A percentile compares a stretch with the other conserved stretches of the same genome.
Conservation (phyloP, 2,888 invertebrate genomes). For the Dryobotodes eremita region DNA sequence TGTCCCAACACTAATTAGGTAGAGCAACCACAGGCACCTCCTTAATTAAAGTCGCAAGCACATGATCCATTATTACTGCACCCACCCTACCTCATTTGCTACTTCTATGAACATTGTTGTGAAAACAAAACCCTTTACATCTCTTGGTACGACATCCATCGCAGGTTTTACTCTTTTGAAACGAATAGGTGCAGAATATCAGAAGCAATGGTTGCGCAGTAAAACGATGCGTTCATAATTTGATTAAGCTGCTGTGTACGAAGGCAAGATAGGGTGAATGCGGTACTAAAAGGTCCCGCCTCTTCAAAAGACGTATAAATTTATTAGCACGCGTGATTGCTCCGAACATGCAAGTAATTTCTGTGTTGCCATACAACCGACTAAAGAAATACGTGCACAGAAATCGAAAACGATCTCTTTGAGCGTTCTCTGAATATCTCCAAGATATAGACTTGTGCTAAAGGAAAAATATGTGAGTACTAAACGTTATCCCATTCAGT, state of each 20-base stretch:
- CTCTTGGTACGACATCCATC: slow-evolving; percentile 28
- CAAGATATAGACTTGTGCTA: slow-evolving; percentile 51
- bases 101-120: slow-evolving; percentile 24
- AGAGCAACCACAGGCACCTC: slow-evolving; percentile 50
- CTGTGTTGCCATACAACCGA: slow-evolving; percentile 55
- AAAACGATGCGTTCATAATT: slow-evolving; percentile 12
- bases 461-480: slow-evolving; percentile 53
- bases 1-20: slow-evolving; percentile 63
- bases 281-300: slow-evolving; percentile 57
- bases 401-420: slow-evolving; percentile 56
- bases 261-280: slow-evolving; percentile 52
- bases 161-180: not conserved
- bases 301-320: slow-evolving; percentile 64
- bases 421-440: slow-evolving; percentile 43
- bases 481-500: slow-evolving; percentile 55
- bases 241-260: slow-evolving; percentile 21
- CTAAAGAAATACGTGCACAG: slow-evolving; percentile 60
- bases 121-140: not conserved
- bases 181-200: not conserved
- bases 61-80: slow-evolving; percentile 59
- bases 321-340: slow-evolving; percentile 64
- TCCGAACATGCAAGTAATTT: slow-evolving; percentile 62
- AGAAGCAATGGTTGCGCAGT: slow-evolving; percentile 36
- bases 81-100: slow-evolving; percentile 20
- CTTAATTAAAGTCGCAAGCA: slow-evolving; percentile 64